Conservation (phyloP, 1,140 invertebrate genomes). For the Drosophila azteca region DNA sequence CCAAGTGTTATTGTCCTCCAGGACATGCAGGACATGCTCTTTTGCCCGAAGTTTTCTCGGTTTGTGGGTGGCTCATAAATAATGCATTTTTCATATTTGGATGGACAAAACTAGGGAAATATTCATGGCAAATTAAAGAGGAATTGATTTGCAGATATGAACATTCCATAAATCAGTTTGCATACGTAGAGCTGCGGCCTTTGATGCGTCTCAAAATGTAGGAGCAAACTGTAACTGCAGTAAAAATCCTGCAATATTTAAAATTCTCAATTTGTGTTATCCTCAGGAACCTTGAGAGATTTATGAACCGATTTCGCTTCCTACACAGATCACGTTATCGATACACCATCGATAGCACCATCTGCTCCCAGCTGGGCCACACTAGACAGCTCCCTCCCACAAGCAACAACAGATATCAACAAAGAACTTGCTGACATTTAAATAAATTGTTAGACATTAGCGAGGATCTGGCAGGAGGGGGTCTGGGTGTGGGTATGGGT, state of each 20-base stretch:
- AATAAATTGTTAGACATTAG: conserved; percentile 78
- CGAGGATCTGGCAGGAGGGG: conserved; percentile 16
- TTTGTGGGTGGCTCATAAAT: conserved; percentile 15
- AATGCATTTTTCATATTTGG: background rate
- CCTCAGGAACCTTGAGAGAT: background rate
- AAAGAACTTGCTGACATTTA: conserved; percentile 75
- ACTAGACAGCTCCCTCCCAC: conserved; percentile 16
- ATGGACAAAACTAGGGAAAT: too few relatives aligned
- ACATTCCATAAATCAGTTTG: too few relatives aligned
- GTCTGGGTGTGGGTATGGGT: conserved; percentile 6
- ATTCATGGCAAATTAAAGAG: too few relatives aligned
- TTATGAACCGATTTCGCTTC: background rate
- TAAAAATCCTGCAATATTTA: background rate
- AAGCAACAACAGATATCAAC: conserved; percentile 35
- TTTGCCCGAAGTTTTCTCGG: background rate
- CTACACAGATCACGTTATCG: conserved; percentile 36
- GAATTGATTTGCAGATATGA: too few relatives aligned
- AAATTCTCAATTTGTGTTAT: background rate
- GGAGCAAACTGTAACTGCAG: too few relatives aligned
- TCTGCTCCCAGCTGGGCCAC: conserved; percentile 19
- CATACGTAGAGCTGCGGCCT: too few relatives aligned
- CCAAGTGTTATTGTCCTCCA: conserved; percentile 29
- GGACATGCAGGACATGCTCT: background rate
- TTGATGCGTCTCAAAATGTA: too few relatives aligned
- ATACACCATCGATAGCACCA: conserved; percentile 33